These are phyloP conservation scores for Stegodyphus mimosarum DNA, from an alignment of 1,140 invertebrate genomes.

Conservation along the genomic window DNA sequence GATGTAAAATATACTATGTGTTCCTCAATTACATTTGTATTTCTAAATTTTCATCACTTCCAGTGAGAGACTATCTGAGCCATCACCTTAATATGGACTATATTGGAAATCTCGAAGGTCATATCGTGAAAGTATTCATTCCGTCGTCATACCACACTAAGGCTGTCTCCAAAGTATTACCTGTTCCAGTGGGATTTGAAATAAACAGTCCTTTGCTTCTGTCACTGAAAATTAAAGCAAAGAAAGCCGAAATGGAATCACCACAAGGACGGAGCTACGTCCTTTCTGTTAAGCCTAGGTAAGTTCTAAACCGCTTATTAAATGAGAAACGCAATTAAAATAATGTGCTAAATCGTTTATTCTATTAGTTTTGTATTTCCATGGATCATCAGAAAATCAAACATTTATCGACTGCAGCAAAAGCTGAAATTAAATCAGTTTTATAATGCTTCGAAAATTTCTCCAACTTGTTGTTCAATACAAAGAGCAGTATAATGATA, in stretches of 20 bases:
- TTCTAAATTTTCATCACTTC: too few relatives aligned
- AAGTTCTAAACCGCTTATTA: not conserved
- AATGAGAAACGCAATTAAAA: too few relatives aligned
- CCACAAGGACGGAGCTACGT: not conserved
- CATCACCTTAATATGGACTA: not conserved
- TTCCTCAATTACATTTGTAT: too few relatives aligned
- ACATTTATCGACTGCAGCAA: too few relatives aligned
- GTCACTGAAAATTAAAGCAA: not conserved
- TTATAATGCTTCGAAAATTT: too few relatives aligned
- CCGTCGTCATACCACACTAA: constrained; percentile 25
- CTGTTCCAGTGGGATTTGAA: constrained; percentile 26
- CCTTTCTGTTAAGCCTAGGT: constrained; percentile 7
- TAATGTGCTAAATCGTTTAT: too few relatives aligned
- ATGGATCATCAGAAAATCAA: too few relatives aligned
- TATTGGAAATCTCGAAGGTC: not conserved
- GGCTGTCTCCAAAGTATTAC: not conserved
- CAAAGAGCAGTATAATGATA: too few relatives aligned
- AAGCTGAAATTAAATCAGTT: too few relatives aligned
- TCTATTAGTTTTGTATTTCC: too few relatives aligned
- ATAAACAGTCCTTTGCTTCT: constrained; percentile 21
- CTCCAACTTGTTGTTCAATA: too few relatives aligned
- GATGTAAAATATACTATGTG: too few relatives aligned
- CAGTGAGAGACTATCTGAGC: constrained; percentile 6
- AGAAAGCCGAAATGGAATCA: not conserved
- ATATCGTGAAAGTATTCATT: not conserved